Evolutionary conservation across 2,888 invertebrate genomes (phyloP).

Genomic region (Oscheius myriophilus): DNA sequence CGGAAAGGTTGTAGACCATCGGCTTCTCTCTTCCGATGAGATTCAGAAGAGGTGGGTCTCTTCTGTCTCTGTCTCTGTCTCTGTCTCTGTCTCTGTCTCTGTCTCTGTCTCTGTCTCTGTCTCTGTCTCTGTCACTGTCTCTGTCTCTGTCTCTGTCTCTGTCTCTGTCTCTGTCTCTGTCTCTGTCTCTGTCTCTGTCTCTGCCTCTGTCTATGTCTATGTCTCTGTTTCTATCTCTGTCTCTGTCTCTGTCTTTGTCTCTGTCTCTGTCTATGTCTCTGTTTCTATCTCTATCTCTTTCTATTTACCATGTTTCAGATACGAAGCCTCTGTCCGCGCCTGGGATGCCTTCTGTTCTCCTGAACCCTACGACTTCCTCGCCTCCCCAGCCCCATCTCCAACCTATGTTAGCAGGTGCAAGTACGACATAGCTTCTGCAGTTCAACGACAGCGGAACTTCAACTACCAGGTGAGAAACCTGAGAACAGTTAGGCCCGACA

Average conservation of each 20-base stretch:
- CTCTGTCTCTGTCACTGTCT: no score
- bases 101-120: no score
- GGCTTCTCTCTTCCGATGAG: constrained; percentile 69
- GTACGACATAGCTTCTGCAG: constrained; percentile 72
- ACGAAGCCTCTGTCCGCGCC: constrained; percentile 54
- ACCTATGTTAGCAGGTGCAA: constrained; percentile 60
- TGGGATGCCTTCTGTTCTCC: constrained; percentile 54
- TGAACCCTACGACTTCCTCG: constrained; percentile 70
- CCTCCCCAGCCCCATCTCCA: constrained; percentile 54
- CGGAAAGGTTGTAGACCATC: constrained; percentile 72
- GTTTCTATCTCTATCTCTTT: no score
- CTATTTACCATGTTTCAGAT: no score
- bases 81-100: no score
- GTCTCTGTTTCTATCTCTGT: no score
- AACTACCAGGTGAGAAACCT: constrained; percentile 72
- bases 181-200: background rate
- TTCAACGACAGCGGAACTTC: constrained; percentile 73
- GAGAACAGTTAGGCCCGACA: constrained; percentile 2
- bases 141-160: background rate
- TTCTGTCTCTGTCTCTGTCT: background rate
- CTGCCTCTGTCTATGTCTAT: no score
- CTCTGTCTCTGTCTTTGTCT: no score
- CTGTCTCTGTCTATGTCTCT: background rate
- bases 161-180: background rate
- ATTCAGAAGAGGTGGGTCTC: constrained; percentile 53